phyloP scores from a whole-genome alignment of 2,888 invertebrate genomes.

The Cactoblastis cactorum region DNA sequence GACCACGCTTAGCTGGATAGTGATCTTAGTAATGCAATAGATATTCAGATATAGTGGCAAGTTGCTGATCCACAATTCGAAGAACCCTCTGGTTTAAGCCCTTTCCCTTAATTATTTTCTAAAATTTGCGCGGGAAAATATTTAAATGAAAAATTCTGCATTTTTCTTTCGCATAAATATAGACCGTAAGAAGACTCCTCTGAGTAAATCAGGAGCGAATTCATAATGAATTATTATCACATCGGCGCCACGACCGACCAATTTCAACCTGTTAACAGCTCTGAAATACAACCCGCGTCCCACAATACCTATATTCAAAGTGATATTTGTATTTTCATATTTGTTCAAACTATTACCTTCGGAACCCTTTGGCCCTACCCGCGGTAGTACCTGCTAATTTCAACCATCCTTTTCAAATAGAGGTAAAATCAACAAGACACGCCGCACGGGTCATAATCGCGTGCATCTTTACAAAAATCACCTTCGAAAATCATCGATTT shows the following conservation, averaged over 20 bases:
- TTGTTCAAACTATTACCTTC: conserved; percentile 33
- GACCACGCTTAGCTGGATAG: no score
- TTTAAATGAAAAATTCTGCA: no score
- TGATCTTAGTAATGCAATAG: no score
- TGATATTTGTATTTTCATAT: conserved; percentile 8
- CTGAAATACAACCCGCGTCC: conserved; percentile 24
- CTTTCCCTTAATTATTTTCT: no score
- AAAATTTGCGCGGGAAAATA: no score
- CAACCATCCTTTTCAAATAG: conserved; percentile 63
- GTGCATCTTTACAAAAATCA: conserved; percentile 1
- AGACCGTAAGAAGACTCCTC: no score
- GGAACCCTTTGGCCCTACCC: conserved; percentile 47
- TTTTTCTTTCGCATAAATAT: no score
- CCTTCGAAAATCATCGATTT: conserved; percentile 6
- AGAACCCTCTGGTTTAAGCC: no score
- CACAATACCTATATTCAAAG: conserved; percentile 7
- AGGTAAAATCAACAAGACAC: conserved; percentile 47
- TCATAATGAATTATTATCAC: conserved; percentile 1
- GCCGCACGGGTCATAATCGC: conserved; percentile 36
- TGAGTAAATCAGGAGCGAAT: not conserved
- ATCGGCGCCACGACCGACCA: conserved; percentile 27
- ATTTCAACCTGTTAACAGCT: conserved; percentile 31
- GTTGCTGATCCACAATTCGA: no score
- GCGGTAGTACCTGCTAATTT: conserved; percentile 74
- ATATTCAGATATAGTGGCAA: no score